Conservation (phyloP, 2,113 vertebrate species). For the Cryptomyrus ogoouensis region DNA sequence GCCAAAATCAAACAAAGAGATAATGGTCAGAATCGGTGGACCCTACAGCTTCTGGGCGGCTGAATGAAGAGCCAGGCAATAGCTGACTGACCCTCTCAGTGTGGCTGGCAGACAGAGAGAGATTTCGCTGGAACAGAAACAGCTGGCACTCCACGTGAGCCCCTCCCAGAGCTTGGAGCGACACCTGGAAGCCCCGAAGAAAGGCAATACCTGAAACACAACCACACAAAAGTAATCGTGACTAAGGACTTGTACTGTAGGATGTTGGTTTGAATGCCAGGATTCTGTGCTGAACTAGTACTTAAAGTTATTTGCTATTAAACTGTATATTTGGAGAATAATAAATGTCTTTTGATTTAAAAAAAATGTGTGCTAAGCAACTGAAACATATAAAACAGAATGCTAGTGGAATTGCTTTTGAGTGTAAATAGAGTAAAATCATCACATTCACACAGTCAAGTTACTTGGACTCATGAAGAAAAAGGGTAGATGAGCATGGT, state of each 20-base stretch:
- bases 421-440: background rate
- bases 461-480: background rate
- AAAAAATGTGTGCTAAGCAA: background rate
- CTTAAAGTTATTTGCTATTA: background rate
- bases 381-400: background rate
- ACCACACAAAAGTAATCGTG: background rate
- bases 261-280: background rate
- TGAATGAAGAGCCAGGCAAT: background rate
- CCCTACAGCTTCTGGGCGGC: background rate
- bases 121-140: slow-evolving; percentile 56
- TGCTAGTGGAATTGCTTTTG: background rate
- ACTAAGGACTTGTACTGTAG: background rate
- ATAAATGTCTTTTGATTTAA: background rate
- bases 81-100: slow-evolving; percentile 47
- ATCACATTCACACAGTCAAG: background rate
- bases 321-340: background rate
- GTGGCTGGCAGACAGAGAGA: slow-evolving; percentile 46
- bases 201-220: slow-evolving; percentile 56
- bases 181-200: slow-evolving; percentile 64
- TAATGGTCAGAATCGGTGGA: background rate
- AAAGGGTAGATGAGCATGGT: background rate
- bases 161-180: slow-evolving; percentile 55
- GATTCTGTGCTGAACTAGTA: background rate
- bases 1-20: background rate
- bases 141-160: slow-evolving; percentile 53